Percentiles rank a stretch among this genome's conserved stretches.
These are phyloP conservation scores for Eupeodes luniger DNA, from an alignment of 2,888 invertebrate genomes.

Conservation along the genomic window DNA sequence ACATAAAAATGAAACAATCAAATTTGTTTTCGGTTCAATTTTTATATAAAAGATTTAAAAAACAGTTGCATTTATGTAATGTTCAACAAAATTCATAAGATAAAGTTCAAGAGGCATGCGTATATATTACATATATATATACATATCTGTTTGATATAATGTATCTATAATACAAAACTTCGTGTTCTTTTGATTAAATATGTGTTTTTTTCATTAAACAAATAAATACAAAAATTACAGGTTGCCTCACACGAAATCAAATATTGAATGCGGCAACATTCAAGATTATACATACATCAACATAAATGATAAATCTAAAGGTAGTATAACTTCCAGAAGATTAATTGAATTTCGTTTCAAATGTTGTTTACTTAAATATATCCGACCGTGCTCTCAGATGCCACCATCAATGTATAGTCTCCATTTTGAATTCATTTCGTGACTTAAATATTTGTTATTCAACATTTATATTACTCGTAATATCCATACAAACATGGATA, in stretches of 20 bases:
- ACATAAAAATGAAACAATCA: too few species aligned
- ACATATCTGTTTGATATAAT: neutral
- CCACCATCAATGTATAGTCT: constrained; percentile 13
- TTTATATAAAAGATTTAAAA: too few species aligned
- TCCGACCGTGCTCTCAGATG: constrained; percentile 50
- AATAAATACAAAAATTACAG: constrained; percentile 66
- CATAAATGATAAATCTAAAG: neutral
- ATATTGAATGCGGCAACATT: constrained; percentile 60
- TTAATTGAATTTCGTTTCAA: constrained; percentile 72
- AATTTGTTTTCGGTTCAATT: too few species aligned
- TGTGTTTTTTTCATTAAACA: constrained; percentile 72
- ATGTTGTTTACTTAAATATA: constrained; percentile 51
- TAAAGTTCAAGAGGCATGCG: too few species aligned
- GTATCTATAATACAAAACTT: constrained; percentile 22
- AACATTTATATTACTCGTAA: constrained; percentile 29
- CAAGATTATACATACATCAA: neutral
- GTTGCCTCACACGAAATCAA: constrained; percentile 66
- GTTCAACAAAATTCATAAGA: too few species aligned
- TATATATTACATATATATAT: neutral
- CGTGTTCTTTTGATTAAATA: constrained; percentile 74
- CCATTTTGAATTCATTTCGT: constrained; percentile 73
- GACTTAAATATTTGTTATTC: constrained; percentile 71
- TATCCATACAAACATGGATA: neutral
- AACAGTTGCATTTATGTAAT: too few species aligned
- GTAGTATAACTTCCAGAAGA: constrained; percentile 28